Evolutionary conservation across 2,888 invertebrate species (phyloP).

Genomic region (Tricholauxania praeusta): DNA sequence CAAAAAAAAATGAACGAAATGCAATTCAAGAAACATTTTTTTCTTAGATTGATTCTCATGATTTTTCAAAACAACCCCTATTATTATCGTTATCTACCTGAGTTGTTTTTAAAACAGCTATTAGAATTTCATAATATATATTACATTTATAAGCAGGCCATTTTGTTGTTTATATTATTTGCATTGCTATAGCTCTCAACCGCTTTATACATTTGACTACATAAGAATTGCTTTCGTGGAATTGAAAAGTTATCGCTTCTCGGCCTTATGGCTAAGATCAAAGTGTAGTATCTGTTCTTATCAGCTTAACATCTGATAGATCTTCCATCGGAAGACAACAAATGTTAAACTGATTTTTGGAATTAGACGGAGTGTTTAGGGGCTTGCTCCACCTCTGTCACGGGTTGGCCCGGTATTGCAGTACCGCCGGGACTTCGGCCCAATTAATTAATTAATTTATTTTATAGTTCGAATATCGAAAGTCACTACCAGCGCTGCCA

Average conservation of each 20-base stretch:
- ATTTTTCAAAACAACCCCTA: too few species aligned
- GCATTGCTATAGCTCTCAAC: constrained; percentile 17
- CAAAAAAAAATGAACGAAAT: too few species aligned
- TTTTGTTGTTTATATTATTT: not conserved
- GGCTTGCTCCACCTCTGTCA: constrained; percentile 47
- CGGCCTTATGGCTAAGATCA: constrained; percentile 32
- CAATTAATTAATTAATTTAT: constrained; percentile 41
- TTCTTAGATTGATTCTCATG: too few species aligned
- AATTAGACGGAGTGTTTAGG: constrained; percentile 43
- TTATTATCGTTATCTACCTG: too few species aligned
- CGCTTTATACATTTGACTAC: not conserved
- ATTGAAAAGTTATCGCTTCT: too few species aligned
- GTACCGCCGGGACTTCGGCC: constrained; percentile 48
- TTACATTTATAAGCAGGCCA: too few species aligned
- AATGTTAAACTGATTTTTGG: constrained; percentile 49
- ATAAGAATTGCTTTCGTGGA: not conserved
- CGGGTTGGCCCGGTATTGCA: constrained; percentile 45
- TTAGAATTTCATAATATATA: too few species aligned
- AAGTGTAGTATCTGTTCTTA: constrained; percentile 45
- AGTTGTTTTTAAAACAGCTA: too few species aligned
- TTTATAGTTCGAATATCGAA: too few species aligned
- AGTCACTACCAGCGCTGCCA: too few species aligned
- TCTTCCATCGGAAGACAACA: constrained; percentile 47
- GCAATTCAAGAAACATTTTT: too few species aligned
- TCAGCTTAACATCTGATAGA: constrained; percentile 45